Evolutionary conservation across 2,888 invertebrate genomes (phyloP).

Genomic region (Eupithecia inturbata): DNA sequence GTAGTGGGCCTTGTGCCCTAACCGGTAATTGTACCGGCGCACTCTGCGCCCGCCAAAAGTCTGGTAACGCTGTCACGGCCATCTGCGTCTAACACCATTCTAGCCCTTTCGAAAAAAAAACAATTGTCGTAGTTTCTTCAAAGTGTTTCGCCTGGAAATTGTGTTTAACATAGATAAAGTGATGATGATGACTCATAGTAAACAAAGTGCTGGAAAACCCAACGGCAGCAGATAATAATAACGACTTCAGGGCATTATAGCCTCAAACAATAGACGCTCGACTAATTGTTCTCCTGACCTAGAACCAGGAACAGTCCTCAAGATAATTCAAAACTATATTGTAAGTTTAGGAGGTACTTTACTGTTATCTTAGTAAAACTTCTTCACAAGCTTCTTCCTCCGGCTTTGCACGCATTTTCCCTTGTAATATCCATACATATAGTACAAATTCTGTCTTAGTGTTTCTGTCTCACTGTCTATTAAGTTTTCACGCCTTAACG

Average conservation of each 20-base stretch:
- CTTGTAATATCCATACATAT: background rate
- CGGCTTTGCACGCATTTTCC: background rate
- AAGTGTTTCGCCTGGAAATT: background rate
- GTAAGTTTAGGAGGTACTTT: background rate
- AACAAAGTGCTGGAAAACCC: constrained; percentile 18
- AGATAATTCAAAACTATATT: constrained; percentile 3
- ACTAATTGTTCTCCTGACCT: constrained; percentile 19
- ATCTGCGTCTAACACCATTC: no score
- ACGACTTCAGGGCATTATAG: constrained; percentile 6
- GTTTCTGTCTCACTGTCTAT: background rate
- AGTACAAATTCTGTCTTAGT: no score
- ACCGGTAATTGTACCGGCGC: no score
- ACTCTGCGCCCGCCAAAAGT: no score
- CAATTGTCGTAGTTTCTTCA: no score
- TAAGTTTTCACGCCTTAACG: background rate
- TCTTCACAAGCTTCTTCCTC: background rate
- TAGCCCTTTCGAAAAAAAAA: no score
- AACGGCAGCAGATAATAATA: constrained; percentile 9
- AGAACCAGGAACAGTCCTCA: constrained; percentile 4
- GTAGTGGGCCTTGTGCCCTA: no score
- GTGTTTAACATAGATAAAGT: background rate
- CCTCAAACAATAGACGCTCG: constrained; percentile 12
- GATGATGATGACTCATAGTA: background rate
- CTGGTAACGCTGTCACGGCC: no score
- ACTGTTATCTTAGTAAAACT: background rate